Conservation (phyloP, 1,140 invertebrate species). For the Papilio machaon region DNA sequence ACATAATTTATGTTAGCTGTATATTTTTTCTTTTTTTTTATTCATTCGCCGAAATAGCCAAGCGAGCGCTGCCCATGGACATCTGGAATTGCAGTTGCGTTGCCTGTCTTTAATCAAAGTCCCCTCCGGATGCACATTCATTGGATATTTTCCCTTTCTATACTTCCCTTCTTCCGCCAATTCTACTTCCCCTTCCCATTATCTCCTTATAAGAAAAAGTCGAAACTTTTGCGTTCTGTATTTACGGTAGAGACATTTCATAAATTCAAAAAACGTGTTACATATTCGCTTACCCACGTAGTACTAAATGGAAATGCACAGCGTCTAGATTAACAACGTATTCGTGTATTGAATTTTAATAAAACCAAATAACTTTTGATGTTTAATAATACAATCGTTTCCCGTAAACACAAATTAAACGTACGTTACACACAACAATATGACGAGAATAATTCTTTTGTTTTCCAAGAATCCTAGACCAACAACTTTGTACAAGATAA, state of each 20-base stretch:
- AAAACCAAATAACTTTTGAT: slow-evolving; percentile 8
- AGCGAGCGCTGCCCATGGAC: too few relatives aligned
- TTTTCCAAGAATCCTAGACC: background rate
- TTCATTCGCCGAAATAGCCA: too few relatives aligned
- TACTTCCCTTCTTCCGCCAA: too few relatives aligned
- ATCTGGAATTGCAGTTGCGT: too few relatives aligned
- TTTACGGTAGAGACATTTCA: background rate
- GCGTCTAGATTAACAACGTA: slow-evolving; percentile 6
- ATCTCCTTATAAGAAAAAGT: too few relatives aligned
- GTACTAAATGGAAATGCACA: slow-evolving; percentile 9
- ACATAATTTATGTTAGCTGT: too few relatives aligned
- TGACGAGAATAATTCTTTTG: background rate
- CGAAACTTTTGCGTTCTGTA: background rate
- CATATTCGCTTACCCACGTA: slow-evolving; percentile 8
- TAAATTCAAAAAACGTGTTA: slow-evolving; percentile 23
- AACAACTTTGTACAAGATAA: background rate
- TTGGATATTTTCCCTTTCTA: too few relatives aligned
- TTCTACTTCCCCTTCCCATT: too few relatives aligned
- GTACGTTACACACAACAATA: background rate
- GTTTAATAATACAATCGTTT: background rate
- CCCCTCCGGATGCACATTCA: too few relatives aligned
- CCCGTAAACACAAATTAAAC: background rate
- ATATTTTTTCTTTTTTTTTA: too few relatives aligned
- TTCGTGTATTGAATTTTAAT: slow-evolving; percentile 4
- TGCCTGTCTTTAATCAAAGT: too few relatives aligned